Evolutionary conservation across 2,113 vertebrate species (phyloP).

Genomic region (Burhinus oedicnemus): DNA sequence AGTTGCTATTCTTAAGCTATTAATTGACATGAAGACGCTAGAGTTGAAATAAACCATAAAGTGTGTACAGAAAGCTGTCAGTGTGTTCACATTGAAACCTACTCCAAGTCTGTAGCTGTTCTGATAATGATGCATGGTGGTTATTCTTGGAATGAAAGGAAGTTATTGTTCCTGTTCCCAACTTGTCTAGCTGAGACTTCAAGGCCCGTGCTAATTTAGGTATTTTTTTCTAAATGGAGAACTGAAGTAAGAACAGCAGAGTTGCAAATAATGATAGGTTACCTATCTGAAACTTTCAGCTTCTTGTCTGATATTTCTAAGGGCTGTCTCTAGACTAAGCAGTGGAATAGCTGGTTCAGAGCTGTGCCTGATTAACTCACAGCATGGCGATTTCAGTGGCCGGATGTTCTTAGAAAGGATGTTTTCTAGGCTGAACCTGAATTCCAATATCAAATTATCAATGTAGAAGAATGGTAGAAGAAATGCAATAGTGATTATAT

Average conservation of each 20-base stretch:
- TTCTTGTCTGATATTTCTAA: neutral
- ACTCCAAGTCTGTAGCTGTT: neutral
- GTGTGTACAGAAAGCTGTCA: neutral
- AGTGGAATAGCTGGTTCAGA: neutral
- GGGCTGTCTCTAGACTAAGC: neutral
- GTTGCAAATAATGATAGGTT: neutral
- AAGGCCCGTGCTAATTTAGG: neutral
- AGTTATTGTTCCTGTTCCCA: neutral
- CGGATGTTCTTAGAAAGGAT: neutral
- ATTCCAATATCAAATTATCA: neutral
- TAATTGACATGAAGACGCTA: neutral
- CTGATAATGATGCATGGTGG: neutral
- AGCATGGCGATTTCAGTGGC: neutral
- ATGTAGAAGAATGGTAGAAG: neutral
- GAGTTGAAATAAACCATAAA: neutral
- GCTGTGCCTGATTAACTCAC: neutral
- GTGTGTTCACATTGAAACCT: neutral
- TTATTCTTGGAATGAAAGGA: constrained; percentile 6
- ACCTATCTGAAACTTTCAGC: neutral
- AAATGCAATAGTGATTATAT: neutral
- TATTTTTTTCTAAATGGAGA: neutral
- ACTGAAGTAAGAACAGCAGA: neutral
- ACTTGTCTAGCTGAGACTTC: neutral
- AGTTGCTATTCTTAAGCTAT: neutral
- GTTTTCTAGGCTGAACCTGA: neutral